These are phyloP conservation scores for Lasioglossum albipes DNA, from an alignment of 1,140 invertebrate genomes.

Conservation along the genomic window DNA sequence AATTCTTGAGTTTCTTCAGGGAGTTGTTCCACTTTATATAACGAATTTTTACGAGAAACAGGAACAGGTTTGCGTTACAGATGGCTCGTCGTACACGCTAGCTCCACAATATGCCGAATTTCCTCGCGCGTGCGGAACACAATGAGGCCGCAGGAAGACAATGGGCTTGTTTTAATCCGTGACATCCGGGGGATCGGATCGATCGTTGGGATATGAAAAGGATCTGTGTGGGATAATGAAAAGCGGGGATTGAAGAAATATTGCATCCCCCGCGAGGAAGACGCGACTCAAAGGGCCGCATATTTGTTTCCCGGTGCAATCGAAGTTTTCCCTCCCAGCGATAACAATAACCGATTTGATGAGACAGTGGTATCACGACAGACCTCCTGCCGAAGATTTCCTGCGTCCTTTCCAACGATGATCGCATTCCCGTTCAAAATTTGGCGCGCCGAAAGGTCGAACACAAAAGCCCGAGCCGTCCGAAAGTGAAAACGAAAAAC, in stretches of 20 bases:
- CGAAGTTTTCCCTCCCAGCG: slow-evolving; percentile 1
- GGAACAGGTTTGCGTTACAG: too few relatives aligned
- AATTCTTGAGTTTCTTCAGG: too few relatives aligned
- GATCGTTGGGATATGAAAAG: slow-evolving; percentile 5
- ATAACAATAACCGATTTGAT: slow-evolving; percentile 33
- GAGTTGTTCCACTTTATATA: too few relatives aligned
- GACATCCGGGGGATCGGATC: background rate
- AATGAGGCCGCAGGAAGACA: background rate
- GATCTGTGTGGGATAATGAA: slow-evolving; percentile 11
- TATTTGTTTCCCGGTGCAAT: slow-evolving; percentile 35
- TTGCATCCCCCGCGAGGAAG: slow-evolving; percentile 2
- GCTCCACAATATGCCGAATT: too few relatives aligned
- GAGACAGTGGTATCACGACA: background rate
- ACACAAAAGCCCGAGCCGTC: background rate
- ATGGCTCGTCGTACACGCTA: too few relatives aligned
- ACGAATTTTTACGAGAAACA: too few relatives aligned
- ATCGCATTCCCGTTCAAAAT: background rate
- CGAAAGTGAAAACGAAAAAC: background rate
- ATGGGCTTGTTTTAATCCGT: slow-evolving; percentile 23
- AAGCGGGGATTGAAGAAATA: slow-evolving; percentile 11
- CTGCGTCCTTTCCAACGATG: too few relatives aligned
- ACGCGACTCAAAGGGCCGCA: slow-evolving; percentile 13
- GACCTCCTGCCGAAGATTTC: background rate
- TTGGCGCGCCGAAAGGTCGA: background rate
- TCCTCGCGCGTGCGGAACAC: too few relatives aligned